Evolutionary conservation across 2,888 invertebrate genomes (phyloP).

Genomic region (Ashinkailepas kermadecensis): DNA sequence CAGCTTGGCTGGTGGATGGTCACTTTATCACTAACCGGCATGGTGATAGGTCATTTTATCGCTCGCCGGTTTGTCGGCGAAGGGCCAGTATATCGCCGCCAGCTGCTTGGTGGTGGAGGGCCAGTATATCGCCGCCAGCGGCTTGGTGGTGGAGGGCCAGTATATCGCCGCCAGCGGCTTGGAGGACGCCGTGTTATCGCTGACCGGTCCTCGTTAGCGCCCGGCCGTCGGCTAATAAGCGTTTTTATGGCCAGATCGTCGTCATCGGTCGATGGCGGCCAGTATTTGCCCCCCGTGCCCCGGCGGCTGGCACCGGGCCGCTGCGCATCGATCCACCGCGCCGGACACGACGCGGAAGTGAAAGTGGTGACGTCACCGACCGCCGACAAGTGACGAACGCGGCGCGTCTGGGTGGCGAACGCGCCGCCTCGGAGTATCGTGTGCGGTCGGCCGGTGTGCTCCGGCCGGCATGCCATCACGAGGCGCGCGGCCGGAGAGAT

Average conservation of each 20-base stretch:
- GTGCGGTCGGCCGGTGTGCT: too few species aligned
- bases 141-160: too few species aligned
- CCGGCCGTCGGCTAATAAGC: neutral
- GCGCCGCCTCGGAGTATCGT: neutral
- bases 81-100: too few species aligned
- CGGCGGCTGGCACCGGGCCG: conserved; percentile 9
- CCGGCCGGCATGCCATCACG: too few species aligned
- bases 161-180: too few species aligned
- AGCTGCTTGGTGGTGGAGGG: too few species aligned
- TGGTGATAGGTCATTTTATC: too few species aligned
- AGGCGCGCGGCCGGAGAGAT: too few species aligned
- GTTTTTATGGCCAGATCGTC: neutral
- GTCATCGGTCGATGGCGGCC: neutral
- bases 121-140: too few species aligned
- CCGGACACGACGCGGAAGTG: neutral
- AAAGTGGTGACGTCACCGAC: conserved; percentile 11
- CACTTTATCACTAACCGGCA: too few species aligned
- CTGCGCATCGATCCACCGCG: neutral
- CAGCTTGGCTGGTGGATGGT: too few species aligned
- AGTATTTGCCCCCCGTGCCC: neutral
- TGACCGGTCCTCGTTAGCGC: neutral
- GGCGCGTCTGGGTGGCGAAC: neutral
- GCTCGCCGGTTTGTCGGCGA: too few species aligned
- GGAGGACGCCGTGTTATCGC: neutral
- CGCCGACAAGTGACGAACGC: neutral